Conservation (phyloP, 1,140 invertebrate species). For the Arion vulgaris region DNA sequence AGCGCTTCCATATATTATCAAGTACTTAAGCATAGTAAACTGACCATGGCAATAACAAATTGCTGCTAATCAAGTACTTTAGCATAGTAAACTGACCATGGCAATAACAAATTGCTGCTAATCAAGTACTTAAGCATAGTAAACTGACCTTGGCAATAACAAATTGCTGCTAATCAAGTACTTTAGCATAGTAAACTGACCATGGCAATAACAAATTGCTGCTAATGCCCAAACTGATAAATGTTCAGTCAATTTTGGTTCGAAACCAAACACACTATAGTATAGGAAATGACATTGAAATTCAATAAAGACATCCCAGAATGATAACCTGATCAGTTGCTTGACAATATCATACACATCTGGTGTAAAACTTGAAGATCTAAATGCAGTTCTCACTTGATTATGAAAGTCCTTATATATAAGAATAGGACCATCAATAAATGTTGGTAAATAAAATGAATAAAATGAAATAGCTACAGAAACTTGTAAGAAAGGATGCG, state of each 20-base stretch:
- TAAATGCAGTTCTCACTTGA: slow-evolving; percentile 67
- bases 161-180: no score
- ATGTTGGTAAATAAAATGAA: slow-evolving; percentile 85
- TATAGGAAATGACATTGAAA: slow-evolving; percentile 85
- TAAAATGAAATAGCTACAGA: slow-evolving; percentile 78
- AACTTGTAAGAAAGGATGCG: no score
- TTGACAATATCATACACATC: slow-evolving; percentile 16
- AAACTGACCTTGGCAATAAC: slow-evolving; percentile 89
- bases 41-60: slow-evolving; percentile 87
- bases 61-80: slow-evolving; percentile 92
- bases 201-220: slow-evolving; percentile 86
- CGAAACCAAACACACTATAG: slow-evolving; percentile 79
- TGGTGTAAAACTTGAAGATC: no score
- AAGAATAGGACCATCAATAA: slow-evolving; percentile 85
- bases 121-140: slow-evolving; percentile 93
- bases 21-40: slow-evolving; percentile 92
- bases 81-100: slow-evolving; percentile 91
- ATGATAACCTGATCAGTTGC: slow-evolving; percentile 71
- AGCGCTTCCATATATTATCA: slow-evolving; percentile 88
- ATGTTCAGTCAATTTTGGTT: slow-evolving; percentile 56
- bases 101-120: slow-evolving; percentile 85
- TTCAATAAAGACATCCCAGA: slow-evolving; percentile 83
- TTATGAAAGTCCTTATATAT: slow-evolving; percentile 80
- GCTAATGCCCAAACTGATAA: slow-evolving; percentile 82
- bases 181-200: slow-evolving; percentile 91